phyloP scores from a whole-genome alignment of 2,888 invertebrate genomes.

The Endotricha flammealis region DNA sequence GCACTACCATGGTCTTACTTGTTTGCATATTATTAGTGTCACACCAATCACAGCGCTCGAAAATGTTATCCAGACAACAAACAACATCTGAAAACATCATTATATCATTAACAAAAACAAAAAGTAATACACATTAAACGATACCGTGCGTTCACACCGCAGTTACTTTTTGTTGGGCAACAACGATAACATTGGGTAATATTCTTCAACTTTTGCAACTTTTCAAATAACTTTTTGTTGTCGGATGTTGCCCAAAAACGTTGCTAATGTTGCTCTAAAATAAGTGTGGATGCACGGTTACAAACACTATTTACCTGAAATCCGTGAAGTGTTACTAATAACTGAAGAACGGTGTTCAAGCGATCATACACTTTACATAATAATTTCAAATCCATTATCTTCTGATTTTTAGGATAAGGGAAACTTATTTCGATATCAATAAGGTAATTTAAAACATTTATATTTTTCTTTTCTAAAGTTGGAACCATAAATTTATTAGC shows the following conservation, averaged over 20 bases:
- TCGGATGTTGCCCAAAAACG: too few relatives aligned
- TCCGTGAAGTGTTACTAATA: conserved; percentile 44
- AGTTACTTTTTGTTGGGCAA: too few relatives aligned
- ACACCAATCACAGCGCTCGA: conserved; percentile 43
- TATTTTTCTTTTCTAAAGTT: conserved; percentile 5
- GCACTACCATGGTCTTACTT: conserved; percentile 31
- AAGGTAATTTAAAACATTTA: conserved; percentile 23
- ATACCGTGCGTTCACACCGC: too few relatives aligned
- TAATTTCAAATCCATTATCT: conserved; percentile 24
- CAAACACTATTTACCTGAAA: conserved; percentile 28
- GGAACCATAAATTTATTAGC: conserved; percentile 13
- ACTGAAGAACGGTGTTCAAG: conserved; percentile 35
- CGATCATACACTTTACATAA: conserved; percentile 47
- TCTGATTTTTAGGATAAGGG: conserved; percentile 16
- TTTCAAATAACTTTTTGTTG: too few relatives aligned
- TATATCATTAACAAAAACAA: conserved; percentile 1
- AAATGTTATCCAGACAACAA: conserved; percentile 50
- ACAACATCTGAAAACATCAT: conserved; percentile 31
- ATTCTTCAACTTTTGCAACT: too few relatives aligned
- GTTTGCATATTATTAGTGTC: conserved; percentile 35
- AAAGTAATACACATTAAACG: too few relatives aligned
- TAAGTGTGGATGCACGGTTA: too few relatives aligned
- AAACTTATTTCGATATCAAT: conserved; percentile 27
- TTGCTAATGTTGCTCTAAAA: too few relatives aligned
- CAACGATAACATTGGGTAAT: too few relatives aligned